phyloP scores from a whole-genome alignment of 2,113 vertebrate species.

The Aviceda subcristata region DNA sequence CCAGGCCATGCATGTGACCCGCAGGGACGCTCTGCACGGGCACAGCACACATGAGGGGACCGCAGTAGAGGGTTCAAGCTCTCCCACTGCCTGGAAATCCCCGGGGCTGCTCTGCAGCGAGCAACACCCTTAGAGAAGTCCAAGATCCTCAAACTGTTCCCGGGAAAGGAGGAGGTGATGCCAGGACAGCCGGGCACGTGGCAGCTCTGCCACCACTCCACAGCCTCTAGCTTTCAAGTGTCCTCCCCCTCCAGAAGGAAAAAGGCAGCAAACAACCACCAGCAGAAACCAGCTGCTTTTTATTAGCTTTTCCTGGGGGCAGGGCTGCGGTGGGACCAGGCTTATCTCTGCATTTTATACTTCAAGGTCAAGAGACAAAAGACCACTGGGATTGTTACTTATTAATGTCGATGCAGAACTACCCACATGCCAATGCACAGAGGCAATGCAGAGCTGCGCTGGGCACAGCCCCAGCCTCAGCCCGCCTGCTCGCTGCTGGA shows the following conservation, averaged over 20 bases:
- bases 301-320: neutral
- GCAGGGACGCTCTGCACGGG: rapidly evolving
- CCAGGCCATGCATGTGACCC: neutral
- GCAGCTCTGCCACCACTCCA: rapidly evolving
- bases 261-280: neutral
- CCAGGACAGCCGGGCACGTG: rapidly evolving
- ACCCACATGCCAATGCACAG: rapidly evolving
- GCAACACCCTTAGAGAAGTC: rapidly evolving
- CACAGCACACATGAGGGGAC: neutral
- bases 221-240: rapidly evolving
- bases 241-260: neutral
- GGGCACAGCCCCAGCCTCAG: neutral
- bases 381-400: neutral
- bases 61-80: neutral
- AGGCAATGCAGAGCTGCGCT: rapidly evolving
- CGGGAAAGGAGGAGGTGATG: neutral
- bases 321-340: rapidly evolving
- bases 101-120: neutral
- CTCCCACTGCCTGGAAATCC: neutral
- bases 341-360: neutral
- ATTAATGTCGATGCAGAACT: neutral
- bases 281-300: constrained; percentile 21
- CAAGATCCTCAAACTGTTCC: neutral
- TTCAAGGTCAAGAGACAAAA: neutral
- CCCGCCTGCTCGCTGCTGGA: rapidly evolving